Conservation (phyloP, 1,140 invertebrate species). For the Achatina immaculata region DNA sequence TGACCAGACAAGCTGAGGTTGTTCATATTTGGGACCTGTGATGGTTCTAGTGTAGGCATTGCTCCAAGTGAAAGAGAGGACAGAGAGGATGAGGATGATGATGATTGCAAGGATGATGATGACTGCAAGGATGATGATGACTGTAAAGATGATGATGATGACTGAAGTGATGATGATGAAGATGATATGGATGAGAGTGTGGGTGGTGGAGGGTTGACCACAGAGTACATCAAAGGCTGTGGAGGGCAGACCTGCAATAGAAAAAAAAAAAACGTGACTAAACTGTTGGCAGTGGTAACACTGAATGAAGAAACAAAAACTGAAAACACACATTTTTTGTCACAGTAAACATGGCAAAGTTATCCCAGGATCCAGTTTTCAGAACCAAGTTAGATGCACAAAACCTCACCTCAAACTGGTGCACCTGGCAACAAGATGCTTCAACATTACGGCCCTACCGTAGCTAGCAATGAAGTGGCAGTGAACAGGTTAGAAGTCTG, state of each 20-base stretch:
- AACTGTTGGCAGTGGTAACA: too few relatives aligned
- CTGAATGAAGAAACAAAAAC: too few relatives aligned
- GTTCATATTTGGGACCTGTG: constrained; percentile 5
- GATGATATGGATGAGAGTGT: background rate
- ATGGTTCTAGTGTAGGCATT: constrained; percentile 8
- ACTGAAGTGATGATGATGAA: background rate
- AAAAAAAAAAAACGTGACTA: background rate
- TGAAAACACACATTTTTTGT: too few relatives aligned
- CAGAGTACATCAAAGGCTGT: constrained; percentile 41
- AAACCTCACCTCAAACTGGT: too few relatives aligned
- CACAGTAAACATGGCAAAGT: too few relatives aligned
- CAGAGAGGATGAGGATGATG: constrained; percentile 16
- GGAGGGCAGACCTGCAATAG: constrained; percentile 21
- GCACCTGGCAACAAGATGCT: too few relatives aligned
- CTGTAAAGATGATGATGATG: background rate
- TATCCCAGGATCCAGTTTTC: too few relatives aligned
- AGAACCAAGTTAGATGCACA: too few relatives aligned
- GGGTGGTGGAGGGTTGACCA: constrained; percentile 38
- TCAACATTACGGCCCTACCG: too few relatives aligned
- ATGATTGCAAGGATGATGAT: constrained; percentile 10
- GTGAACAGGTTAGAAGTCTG: too few relatives aligned
- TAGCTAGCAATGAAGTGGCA: too few relatives aligned
- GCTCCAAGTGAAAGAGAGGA: constrained; percentile 17
- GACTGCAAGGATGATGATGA: constrained; percentile 16
- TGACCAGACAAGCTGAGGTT: constrained; percentile 11